A percentile compares a stretch with the other conserved stretches of the same genome.
Conservation (phyloP, 1,140 invertebrate genomes). For the Hesperophylax magnus region DNA sequence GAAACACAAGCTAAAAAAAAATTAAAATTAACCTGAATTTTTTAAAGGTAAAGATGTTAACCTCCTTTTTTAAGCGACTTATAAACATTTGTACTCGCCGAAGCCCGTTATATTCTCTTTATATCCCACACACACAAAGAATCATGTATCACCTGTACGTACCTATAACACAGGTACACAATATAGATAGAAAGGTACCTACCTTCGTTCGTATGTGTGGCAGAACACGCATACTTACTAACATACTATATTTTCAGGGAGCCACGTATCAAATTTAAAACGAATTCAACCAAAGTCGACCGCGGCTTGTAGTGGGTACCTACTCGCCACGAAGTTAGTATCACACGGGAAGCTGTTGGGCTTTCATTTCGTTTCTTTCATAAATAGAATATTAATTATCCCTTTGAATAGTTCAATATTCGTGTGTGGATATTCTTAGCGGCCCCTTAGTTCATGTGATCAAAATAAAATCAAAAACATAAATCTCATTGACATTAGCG, state of each 20-base stretch:
- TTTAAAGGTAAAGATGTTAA: not conserved
- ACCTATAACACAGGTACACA: not conserved
- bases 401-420: too few relatives aligned
- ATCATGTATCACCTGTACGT: not conserved
- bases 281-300: conserved; percentile 13
- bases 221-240: not conserved
- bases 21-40: not conserved
- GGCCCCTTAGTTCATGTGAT: too few relatives aligned
- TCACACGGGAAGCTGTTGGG: too few relatives aligned
- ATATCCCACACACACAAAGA: not conserved
- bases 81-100: not conserved
- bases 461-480: too few relatives aligned
- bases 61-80: not conserved
- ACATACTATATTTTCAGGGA: conserved; percentile 1
- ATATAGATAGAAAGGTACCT: not conserved
- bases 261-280: conserved; percentile 34
- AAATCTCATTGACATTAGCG: too few relatives aligned
- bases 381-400: too few relatives aligned
- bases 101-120: conserved; percentile 12
- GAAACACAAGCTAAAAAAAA: too few relatives aligned
- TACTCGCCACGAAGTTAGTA: too few relatives aligned
- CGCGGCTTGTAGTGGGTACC: not conserved
- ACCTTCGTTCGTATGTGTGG: not conserved
- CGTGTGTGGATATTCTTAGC: too few relatives aligned
- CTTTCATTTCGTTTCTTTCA: too few relatives aligned